A percentile compares a stretch with the other conserved stretches of the same genome.
phyloP scores from a whole-genome alignment of 2,113 vertebrate genomes.

The Malurus cyaneus region DNA sequence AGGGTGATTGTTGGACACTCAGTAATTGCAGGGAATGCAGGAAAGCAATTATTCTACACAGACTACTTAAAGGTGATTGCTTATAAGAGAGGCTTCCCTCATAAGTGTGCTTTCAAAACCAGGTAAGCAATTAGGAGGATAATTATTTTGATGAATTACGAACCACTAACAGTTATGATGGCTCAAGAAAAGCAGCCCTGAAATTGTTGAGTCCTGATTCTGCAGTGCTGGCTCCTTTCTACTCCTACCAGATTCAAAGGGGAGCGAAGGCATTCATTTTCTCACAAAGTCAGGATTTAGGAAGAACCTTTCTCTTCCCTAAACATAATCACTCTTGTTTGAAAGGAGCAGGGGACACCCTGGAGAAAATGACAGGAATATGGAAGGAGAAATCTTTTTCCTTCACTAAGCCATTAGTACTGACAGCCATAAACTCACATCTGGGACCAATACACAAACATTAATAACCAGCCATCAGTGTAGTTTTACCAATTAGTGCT shows the following conservation, averaged over 20 bases:
- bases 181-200: neutral
- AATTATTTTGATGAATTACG: conserved; percentile 50
- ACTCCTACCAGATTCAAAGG: neutral
- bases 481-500: conserved; percentile 6
- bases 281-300: neutral
- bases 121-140: conserved; percentile 30
- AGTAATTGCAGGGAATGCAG: neutral
- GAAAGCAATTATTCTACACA: conserved; percentile 42
- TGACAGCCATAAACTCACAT: neutral
- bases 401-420: neutral
- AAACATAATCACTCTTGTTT: neutral
- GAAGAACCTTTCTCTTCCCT: neutral
- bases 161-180: neutral
- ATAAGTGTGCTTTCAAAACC: conserved; percentile 16
- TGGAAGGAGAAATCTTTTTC: neutral
- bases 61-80: conserved; percentile 17
- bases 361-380: neutral
- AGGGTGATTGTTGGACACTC: neutral
- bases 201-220: neutral
- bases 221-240: neutral
- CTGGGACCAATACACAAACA: conserved; percentile 13
- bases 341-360: neutral
- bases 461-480: neutral
- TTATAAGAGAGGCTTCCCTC: conserved; percentile 13
- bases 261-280: neutral